These are phyloP conservation scores for Hippoglossus hippoglossus DNA, from an alignment of 2,797 vertebrate species.

Conservation along the genomic window DNA sequence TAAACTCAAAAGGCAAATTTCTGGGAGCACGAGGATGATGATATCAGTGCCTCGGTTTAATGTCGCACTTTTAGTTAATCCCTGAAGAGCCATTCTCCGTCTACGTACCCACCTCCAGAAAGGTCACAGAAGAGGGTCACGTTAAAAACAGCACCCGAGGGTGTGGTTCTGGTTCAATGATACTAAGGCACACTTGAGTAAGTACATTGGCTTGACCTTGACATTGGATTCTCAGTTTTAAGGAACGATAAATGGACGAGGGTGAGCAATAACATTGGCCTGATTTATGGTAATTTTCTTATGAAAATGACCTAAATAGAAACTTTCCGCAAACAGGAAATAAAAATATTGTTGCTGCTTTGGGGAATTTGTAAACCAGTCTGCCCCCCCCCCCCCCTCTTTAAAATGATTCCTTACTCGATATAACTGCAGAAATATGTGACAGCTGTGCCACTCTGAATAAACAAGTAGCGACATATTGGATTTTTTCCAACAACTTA, in stretches of 20 bases:
- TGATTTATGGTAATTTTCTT: too few species aligned
- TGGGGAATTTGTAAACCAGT: background rate
- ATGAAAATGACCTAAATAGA: too few species aligned
- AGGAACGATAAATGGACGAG: background rate
- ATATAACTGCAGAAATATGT: conserved; percentile 65
- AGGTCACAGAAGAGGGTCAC: conserved; percentile 14
- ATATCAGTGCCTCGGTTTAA: background rate
- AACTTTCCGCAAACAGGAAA: too few species aligned
- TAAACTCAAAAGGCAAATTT: too few species aligned
- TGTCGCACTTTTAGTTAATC: background rate
- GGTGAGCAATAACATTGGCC: too few species aligned
- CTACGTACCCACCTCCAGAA: background rate
- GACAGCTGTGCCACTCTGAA: conserved; percentile 61
- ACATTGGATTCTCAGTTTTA: background rate
- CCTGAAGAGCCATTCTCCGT: background rate
- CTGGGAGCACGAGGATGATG: background rate
- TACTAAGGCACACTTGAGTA: background rate
- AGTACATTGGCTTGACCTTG: background rate
- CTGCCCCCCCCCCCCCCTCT: background rate
- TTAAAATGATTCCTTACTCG: conserved; percentile 17
- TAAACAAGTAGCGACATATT: conserved; percentile 3
- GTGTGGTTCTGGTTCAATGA: conserved; percentile 1
- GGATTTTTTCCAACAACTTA: conserved; percentile 28
- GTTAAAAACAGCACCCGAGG: background rate
- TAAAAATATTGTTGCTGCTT: too few species aligned